A percentile compares a stretch with the other conserved stretches of the same genome.
Conservation (phyloP, 2,113 vertebrate genomes). For the Raja brachyura region DNA sequence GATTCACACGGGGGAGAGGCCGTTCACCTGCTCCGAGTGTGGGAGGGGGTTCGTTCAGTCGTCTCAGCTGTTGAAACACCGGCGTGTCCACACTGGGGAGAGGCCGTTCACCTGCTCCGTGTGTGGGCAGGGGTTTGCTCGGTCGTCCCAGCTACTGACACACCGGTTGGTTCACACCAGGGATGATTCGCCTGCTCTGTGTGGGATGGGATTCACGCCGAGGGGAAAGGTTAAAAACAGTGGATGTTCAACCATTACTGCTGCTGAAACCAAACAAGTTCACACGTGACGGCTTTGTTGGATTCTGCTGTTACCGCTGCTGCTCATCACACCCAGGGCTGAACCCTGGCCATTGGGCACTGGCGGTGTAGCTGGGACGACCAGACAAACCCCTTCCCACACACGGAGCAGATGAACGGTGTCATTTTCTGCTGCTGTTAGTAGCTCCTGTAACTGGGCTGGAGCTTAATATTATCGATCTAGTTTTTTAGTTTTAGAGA, state of each 20-base stretch:
- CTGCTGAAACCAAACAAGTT: too few species aligned
- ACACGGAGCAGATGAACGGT: not conserved
- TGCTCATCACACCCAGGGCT: too few species aligned
- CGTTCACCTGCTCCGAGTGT: not conserved
- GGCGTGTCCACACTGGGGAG: not conserved
- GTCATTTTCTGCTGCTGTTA: too few species aligned
- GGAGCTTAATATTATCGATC: too few species aligned
- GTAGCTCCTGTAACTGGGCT: too few species aligned
- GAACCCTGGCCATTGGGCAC: too few species aligned
- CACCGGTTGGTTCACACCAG: not conserved
- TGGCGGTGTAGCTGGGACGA: too few species aligned
- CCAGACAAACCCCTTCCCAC: not conserved
- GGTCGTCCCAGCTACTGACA: not conserved
- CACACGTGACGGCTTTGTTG: too few species aligned
- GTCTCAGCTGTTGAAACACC: not conserved
- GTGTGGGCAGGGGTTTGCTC: not conserved
- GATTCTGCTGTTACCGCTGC: too few species aligned
- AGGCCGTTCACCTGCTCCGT: not conserved
- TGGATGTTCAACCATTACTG: too few species aligned
- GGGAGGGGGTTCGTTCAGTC: not conserved
- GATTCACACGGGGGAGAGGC: slow-evolving; percentile 18
- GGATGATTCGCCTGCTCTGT: not conserved
- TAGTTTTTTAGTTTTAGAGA: too few species aligned
- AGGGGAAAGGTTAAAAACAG: too few species aligned
- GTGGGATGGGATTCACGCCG: not conserved